A percentile compares a stretch with the other conserved stretches of the same genome.
phyloP scores from a whole-genome alignment of 2,113 vertebrate genomes.

The Saiga tatarica region DNA sequence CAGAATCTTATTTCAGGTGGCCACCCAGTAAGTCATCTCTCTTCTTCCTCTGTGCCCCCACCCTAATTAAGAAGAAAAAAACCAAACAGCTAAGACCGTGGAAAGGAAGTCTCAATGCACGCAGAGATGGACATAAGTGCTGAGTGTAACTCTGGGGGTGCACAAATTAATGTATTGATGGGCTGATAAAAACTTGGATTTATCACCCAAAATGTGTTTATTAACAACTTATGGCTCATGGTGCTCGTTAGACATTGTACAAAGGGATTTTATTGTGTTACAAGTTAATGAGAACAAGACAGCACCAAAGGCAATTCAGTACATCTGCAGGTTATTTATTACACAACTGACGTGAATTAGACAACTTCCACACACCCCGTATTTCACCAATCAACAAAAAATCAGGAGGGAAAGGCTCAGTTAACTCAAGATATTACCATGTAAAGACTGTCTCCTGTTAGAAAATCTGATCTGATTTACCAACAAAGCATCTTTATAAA shows the following conservation, averaged over 20 bases:
- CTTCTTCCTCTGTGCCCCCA: background rate
- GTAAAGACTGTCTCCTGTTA: background rate
- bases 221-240: conserved; percentile 43
- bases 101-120: background rate
- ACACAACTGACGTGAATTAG: background rate
- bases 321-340: conserved; percentile 29
- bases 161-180: background rate
- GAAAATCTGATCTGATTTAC: background rate
- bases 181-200: background rate
- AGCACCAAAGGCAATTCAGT: conserved; percentile 46
- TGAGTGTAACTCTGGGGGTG: background rate
- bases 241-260: conserved; percentile 29
- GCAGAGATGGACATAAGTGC: background rate
- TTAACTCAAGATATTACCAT: background rate
- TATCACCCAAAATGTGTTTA: conserved; percentile 53
- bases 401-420: background rate
- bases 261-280: conserved; percentile 71
- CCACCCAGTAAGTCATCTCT: background rate
- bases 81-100: background rate
- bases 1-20: background rate
- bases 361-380: conserved; percentile 1
- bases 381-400: conserved; percentile 22
- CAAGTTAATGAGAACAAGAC: conserved; percentile 58
- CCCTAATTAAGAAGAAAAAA: background rate
- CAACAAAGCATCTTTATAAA: conserved; percentile 35